These are phyloP conservation scores for Lasioglossum zephyrum DNA, from an alignment of 2,888 invertebrate genomes.

Conservation along the genomic window DNA sequence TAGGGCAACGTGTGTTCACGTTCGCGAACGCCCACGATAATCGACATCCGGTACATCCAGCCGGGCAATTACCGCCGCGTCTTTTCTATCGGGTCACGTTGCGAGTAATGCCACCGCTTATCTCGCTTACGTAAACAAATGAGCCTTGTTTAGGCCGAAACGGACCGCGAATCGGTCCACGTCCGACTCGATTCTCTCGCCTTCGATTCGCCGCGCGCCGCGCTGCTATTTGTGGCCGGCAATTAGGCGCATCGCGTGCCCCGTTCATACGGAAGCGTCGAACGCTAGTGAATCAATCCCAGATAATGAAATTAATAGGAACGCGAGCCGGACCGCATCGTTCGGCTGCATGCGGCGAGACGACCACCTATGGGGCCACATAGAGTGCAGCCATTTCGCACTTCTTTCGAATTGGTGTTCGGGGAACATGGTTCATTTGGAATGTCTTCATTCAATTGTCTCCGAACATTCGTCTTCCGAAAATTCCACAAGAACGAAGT, in stretches of 20 bases:
- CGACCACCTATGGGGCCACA: background rate
- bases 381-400: background rate
- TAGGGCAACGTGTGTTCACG: constrained; percentile 24
- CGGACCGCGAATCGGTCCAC: background rate
- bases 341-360: background rate
- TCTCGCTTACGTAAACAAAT: constrained; percentile 9
- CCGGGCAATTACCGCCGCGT: constrained; percentile 34
- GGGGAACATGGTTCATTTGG: background rate
- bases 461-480: too few species aligned
- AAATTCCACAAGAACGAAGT: too few species aligned
- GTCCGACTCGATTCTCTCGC: background rate
- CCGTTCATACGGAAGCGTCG: constrained; percentile 14
- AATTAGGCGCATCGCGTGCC: background rate
- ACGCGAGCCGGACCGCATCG: background rate
- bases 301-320: constrained; percentile 4
- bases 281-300: constrained; percentile 1
- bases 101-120: constrained; percentile 11
- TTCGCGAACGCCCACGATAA: constrained; percentile 41
- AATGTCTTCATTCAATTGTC: too few species aligned
- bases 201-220: background rate
- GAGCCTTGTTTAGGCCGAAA: constrained; percentile 18
- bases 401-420: background rate
- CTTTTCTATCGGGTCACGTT: constrained; percentile 35
- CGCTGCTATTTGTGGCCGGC: background rate
- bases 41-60: constrained; percentile 59